These are phyloP conservation scores for Drosophila subobscura DNA, from an alignment of 1,140 invertebrate species.

Conservation along the genomic window DNA sequence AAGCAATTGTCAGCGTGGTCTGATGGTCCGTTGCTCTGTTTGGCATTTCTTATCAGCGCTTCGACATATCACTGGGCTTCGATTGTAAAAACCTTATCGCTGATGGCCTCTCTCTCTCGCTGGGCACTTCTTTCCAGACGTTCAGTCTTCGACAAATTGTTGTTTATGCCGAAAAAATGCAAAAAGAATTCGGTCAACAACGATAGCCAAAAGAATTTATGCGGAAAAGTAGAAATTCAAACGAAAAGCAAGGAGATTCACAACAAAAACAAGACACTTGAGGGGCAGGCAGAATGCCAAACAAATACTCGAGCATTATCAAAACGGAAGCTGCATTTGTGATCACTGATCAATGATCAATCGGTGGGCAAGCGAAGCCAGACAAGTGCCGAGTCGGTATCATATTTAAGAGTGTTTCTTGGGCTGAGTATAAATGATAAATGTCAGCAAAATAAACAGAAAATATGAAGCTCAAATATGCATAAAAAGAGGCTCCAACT, in stretches of 20 bases:
- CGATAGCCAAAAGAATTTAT: slow-evolving; percentile 22
- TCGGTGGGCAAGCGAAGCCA: slow-evolving; percentile 16
- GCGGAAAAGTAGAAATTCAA: slow-evolving; percentile 29
- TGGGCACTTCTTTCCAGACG: slow-evolving; percentile 29
- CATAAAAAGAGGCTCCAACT: slow-evolving; percentile 22
- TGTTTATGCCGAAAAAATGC: slow-evolving; percentile 39
- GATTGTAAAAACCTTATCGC: slow-evolving; percentile 30
- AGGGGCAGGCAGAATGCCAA: slow-evolving; percentile 10
- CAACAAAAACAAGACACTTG: slow-evolving; percentile 40
- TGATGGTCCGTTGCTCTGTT: background rate
- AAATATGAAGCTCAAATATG: slow-evolving; percentile 25
- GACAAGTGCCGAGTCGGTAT: slow-evolving; percentile 8
- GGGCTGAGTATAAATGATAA: too few relatives aligned
- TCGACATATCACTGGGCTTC: slow-evolving; percentile 31
- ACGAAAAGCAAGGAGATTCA: slow-evolving; percentile 4
- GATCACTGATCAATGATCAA: slow-evolving; percentile 43
- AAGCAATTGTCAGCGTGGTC: too few relatives aligned
- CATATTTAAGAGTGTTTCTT: background rate
- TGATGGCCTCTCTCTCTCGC: slow-evolving; percentile 21
- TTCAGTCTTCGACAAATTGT: slow-evolving; percentile 32
- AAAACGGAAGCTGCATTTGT: slow-evolving; percentile 39
- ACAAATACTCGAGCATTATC: slow-evolving; percentile 23
- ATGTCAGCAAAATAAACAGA: slow-evolving; percentile 17
- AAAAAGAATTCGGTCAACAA: slow-evolving; percentile 37
- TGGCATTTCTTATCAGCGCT: slow-evolving; percentile 14